These are phyloP conservation scores for Onychomys arenicola DNA, from an alignment of 2,797 vertebrate genomes.

Conservation along the genomic window DNA sequence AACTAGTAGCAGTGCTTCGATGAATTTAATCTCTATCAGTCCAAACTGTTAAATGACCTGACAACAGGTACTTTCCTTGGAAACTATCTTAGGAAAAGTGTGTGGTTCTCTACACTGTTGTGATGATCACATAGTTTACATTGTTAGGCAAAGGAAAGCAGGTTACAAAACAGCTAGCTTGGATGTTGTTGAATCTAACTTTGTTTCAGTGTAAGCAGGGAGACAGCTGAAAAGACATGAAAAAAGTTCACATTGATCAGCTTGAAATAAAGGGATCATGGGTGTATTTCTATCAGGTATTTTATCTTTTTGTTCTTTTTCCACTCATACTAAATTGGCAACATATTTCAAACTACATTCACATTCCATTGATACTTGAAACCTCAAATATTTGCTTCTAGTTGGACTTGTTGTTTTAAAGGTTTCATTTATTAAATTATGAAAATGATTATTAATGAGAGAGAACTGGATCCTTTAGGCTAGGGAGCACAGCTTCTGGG, in stretches of 20 bases:
- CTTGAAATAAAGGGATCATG: not conserved
- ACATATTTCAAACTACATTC: not conserved
- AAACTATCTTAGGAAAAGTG: not conserved
- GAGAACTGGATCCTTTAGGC: not conserved
- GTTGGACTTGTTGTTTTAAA: conserved; percentile 48
- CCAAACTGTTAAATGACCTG: not conserved
- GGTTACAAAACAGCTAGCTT: not conserved
- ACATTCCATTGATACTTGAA: conserved; percentile 28
- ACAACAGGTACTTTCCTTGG: not conserved
- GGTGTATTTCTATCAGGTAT: not conserved
- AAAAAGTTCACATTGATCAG: not conserved
- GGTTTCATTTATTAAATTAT: conserved; percentile 22
- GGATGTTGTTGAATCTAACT: not conserved
- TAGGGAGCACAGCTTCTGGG: not conserved
- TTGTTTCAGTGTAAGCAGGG: not conserved
- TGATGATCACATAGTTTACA: not conserved
- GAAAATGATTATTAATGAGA: not conserved
- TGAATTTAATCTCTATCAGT: not conserved
- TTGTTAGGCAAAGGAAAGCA: not conserved
- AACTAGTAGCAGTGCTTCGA: not conserved
- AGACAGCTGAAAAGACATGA: not conserved
- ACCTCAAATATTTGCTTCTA: conserved; percentile 31
- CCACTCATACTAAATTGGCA: conserved; percentile 1
- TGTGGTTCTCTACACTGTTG: not conserved
- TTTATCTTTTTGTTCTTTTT: not conserved